Evolutionary conservation across 1,140 invertebrate species (phyloP).

Genomic region (Anastrepha ludens): DNA sequence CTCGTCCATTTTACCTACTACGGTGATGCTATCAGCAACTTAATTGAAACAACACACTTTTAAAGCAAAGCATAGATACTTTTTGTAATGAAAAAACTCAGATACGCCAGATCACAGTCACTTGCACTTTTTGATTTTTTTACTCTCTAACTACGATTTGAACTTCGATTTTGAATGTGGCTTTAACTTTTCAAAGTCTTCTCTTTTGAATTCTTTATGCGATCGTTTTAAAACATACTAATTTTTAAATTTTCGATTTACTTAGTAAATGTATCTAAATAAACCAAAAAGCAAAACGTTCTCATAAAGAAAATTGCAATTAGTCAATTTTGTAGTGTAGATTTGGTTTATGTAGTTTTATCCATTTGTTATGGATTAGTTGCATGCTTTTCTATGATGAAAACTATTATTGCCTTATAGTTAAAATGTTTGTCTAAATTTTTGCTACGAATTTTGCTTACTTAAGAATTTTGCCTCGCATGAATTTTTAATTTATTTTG

Average conservation of each 20-base stretch:
- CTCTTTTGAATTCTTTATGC: too few relatives aligned
- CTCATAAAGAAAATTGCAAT: not conserved
- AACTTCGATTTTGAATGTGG: not conserved
- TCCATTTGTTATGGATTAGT: not conserved
- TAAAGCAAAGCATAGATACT: not conserved
- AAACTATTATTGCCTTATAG: not conserved
- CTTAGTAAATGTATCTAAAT: not conserved
- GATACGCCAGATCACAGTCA: too few relatives aligned
- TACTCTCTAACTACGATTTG: not conserved
- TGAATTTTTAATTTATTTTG: not conserved
- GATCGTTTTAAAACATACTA: too few relatives aligned
- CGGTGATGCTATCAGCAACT: conserved; percentile 65
- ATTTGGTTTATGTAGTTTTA: conserved; percentile 7
- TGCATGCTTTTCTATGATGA: not conserved
- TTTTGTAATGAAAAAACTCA: not conserved
- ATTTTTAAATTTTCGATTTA: too few relatives aligned
- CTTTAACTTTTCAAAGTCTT: not conserved
- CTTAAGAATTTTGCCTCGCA: not conserved
- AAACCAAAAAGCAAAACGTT: not conserved
- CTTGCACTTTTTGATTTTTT: not conserved
- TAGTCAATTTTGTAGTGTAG: not conserved
- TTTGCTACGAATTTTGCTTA: not conserved
- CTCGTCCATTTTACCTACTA: conserved; percentile 72
- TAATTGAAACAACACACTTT: not conserved
- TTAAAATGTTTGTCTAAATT: not conserved